Evolutionary conservation across 2,888 invertebrate species (phyloP), one percentile per base, ranked within the genome.

Genomic region (Sarcophaga carnaria): DNA sequence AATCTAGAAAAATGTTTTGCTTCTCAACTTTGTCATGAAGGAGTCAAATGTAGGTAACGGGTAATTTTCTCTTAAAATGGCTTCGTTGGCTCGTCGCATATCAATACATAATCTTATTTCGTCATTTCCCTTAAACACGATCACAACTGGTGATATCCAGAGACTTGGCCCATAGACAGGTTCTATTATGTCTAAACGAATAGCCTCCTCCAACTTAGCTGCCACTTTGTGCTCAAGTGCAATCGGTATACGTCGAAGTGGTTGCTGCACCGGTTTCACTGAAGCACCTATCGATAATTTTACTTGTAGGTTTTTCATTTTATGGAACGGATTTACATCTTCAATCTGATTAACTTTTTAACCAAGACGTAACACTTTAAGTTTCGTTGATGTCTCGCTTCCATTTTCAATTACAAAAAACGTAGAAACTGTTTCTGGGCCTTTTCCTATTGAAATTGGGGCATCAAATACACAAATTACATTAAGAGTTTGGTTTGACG

Each of bases 141-240:
- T 85, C 4, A 91, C 91, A 5, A 92, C 89, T 8, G 91, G 89
- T 87, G 92, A 90, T 82, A 93, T 89, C 91, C 92, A 93, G 27
- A 81, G 63, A 71, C 90, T 90, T 45, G 91, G 90, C 54, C 89
- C 90, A 37, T 75, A 81, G 12, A 92, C 91, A 74, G 85, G 87
- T 88, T 92, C 91, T 37, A 92, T 92, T 20, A 20, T 1, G 20
- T 20, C 20, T 20, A 20, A 20, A 20, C 20, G 20, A 20, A 20
- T 20, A 20, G 20, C 20, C 20, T 20, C 20, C 20, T 20, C 20
- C 20, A 20, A 20, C 20, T 20, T 20, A 20, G 20, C 20, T 20
- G 20, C 20, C 20, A 20, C 20, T 20, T 20, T 20, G 20, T 20
- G 20, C 20, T 20, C 20, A 20, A 20, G 20, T 20, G 20, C 20